Evolutionary conservation across 2,797 vertebrate species (phyloP).

Genomic region (Artibeus jamaicensis): DNA sequence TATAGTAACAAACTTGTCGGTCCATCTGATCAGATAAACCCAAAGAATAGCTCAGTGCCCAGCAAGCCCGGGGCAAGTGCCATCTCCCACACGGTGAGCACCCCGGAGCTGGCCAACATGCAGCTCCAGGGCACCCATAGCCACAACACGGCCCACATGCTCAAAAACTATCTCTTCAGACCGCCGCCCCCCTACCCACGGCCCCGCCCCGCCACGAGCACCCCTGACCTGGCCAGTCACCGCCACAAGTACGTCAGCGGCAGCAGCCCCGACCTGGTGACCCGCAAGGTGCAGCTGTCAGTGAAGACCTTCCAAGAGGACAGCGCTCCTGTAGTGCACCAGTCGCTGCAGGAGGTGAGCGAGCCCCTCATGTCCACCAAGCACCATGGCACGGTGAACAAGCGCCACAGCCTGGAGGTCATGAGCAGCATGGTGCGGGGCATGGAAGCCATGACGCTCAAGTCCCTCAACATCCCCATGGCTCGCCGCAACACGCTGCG

Average conservation of each 20-base stretch:
- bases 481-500: slow-evolving; percentile 91
- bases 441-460: slow-evolving; percentile 91
- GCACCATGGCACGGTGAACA: slow-evolving; percentile 88
- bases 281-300: slow-evolving; percentile 95
- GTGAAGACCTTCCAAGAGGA: slow-evolving; percentile 98
- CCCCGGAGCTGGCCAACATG: slow-evolving; percentile 94
- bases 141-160: slow-evolving; percentile 87
- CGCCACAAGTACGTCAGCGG: slow-evolving; percentile 92
- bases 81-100: slow-evolving; percentile 97
- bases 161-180: slow-evolving; percentile 91
- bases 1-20: slow-evolving; percentile 87
- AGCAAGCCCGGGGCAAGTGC: slow-evolving; percentile 84
- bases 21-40: slow-evolving; percentile 86
- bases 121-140: slow-evolving; percentile 87
- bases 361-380: slow-evolving; percentile 91
- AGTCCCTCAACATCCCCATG: slow-evolving; percentile 89
- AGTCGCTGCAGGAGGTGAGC: slow-evolving; percentile 95
- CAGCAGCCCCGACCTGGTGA: slow-evolving; percentile 95
- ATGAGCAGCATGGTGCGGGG: slow-evolving; percentile 90
- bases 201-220: slow-evolving; percentile 96
- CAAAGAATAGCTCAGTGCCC: slow-evolving; percentile 77
- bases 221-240: slow-evolving; percentile 95
- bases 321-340: slow-evolving; percentile 93
- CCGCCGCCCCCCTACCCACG: slow-evolving; percentile 93
- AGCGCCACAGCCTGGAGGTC: slow-evolving; percentile 96